Percentiles rank a stretch among this genome's conserved stretches.
Evolutionary conservation across 2,113 vertebrate genomes (phyloP).

Genomic region (Austrofundulus limnaeus): DNA sequence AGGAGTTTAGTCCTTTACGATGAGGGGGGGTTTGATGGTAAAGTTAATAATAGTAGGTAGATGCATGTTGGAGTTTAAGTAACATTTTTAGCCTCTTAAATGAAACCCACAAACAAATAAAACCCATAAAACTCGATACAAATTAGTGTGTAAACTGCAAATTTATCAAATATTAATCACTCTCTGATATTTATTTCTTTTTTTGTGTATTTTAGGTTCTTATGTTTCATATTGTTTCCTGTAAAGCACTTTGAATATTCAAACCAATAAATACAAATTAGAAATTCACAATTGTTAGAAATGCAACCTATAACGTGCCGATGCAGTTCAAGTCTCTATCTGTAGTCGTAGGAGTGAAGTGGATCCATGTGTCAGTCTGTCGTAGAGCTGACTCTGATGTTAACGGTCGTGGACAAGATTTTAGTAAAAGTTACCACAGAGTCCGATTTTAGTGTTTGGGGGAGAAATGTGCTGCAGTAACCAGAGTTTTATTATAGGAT

Average conservation of each 20-base stretch:
- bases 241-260: constrained; percentile 22
- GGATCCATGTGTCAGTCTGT: constrained; percentile 24
- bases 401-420: constrained; percentile 26
- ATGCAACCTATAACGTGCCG: constrained; percentile 5
- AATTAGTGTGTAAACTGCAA: background rate
- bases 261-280: background rate
- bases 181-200: background rate
- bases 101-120: background rate
- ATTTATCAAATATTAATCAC: background rate
- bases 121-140: background rate
- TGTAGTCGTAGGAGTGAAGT: constrained; percentile 26
- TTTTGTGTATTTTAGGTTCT: background rate
- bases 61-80: constrained; percentile 34
- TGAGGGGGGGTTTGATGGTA: background rate
- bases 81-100: constrained; percentile 20
- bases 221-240: background rate
- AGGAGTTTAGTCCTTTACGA: constrained; percentile 1
- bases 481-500: constrained; percentile 5
- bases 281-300: background rate
- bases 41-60: constrained; percentile 20
- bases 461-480: constrained; percentile 10
- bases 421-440: constrained; percentile 6
- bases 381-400: constrained; percentile 22
- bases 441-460: constrained; percentile 2
- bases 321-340: constrained; percentile 11